Conservation (phyloP, 2,888 invertebrate genomes). For the Xylota sylvarum region DNA sequence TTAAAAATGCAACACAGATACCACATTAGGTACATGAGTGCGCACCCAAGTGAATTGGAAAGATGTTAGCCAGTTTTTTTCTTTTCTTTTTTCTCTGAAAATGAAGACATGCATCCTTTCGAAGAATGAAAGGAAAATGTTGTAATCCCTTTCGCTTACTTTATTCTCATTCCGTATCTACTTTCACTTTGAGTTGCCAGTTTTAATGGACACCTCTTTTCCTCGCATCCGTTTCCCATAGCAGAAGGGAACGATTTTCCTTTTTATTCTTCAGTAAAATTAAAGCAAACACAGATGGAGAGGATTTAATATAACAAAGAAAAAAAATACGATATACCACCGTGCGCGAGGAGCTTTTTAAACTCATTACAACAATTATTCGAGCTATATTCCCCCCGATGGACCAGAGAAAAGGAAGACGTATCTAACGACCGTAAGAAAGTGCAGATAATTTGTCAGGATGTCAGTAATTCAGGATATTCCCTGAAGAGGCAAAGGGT, state of each 20-base stretch:
- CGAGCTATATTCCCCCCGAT: neutral
- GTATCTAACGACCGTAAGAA: conserved; percentile 10
- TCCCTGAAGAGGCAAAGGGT: conserved; percentile 7
- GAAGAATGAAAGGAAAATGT: conserved; percentile 64
- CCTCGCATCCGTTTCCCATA: neutral
- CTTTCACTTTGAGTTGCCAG: conserved; percentile 55
- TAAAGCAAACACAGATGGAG: conserved; percentile 28
- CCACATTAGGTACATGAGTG: neutral
- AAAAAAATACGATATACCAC: conserved; percentile 20
- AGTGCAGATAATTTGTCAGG: conserved; percentile 56
- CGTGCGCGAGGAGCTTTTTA: conserved; percentile 30
- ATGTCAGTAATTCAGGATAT: conserved; percentile 55
- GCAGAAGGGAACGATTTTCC: neutral
- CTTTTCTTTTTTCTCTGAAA: neutral
- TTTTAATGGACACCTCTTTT: conserved; percentile 25
- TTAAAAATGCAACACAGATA: conserved; percentile 10
- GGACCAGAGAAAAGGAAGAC: neutral
- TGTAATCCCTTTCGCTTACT: conserved; percentile 58
- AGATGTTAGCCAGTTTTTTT: neutral
- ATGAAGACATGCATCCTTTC: conserved; percentile 56
- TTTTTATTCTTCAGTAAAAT: conserved; percentile 15
- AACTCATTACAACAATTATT: conserved; percentile 49
- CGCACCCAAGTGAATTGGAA: conserved; percentile 32
- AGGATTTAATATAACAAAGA: conserved; percentile 25
- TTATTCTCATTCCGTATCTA: conserved; percentile 18